Conservation (phyloP, 2,113 vertebrate genomes). For the Macquaria ambigua region DNA sequence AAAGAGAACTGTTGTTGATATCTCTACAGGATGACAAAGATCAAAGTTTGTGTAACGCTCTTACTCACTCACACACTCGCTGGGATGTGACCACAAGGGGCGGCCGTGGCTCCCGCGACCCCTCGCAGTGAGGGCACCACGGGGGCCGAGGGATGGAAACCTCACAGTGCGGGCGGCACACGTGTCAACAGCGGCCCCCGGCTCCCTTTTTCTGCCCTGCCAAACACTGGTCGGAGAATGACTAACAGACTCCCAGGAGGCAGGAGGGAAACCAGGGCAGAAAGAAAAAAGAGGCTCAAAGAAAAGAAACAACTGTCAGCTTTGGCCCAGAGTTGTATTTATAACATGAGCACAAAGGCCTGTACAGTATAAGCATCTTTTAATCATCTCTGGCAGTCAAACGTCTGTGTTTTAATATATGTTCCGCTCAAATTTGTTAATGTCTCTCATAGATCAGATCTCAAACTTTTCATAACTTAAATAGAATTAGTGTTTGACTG, state of each 20-base stretch:
- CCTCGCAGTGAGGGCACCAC: slow-evolving; percentile 11
- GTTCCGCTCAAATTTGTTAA: slow-evolving; percentile 36
- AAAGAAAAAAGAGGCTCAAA: slow-evolving; percentile 35
- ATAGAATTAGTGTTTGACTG: slow-evolving; percentile 23
- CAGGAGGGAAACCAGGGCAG: slow-evolving; percentile 31
- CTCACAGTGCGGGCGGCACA: slow-evolving; percentile 55
- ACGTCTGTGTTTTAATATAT: slow-evolving; percentile 20
- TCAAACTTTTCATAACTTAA: slow-evolving; percentile 17
- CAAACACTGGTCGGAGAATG: slow-evolving; percentile 54
- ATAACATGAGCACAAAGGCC: slow-evolving; percentile 52
- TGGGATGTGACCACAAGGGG: slow-evolving; percentile 52
- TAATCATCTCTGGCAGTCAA: slow-evolving; percentile 26
- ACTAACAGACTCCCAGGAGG: slow-evolving; percentile 70
- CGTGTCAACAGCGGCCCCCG: slow-evolving; percentile 63
- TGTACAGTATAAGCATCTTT: slow-evolving; percentile 17
- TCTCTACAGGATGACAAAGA: slow-evolving; percentile 63
- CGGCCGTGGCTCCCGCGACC: not conserved
- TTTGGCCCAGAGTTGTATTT: slow-evolving; percentile 47
- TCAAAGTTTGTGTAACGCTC: slow-evolving; percentile 63
- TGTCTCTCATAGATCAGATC: slow-evolving; percentile 22
- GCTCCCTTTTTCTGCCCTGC: slow-evolving; percentile 43
- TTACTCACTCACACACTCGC: slow-evolving; percentile 27
- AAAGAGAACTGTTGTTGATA: slow-evolving; percentile 55
- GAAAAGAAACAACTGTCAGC: slow-evolving; percentile 66
- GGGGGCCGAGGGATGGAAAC: slow-evolving; percentile 51